Percentiles rank a stretch among this genome's conserved stretches.
phyloP scores from a whole-genome alignment of 2,797 vertebrate species.

The Tenualosa thibaudeaui region DNA sequence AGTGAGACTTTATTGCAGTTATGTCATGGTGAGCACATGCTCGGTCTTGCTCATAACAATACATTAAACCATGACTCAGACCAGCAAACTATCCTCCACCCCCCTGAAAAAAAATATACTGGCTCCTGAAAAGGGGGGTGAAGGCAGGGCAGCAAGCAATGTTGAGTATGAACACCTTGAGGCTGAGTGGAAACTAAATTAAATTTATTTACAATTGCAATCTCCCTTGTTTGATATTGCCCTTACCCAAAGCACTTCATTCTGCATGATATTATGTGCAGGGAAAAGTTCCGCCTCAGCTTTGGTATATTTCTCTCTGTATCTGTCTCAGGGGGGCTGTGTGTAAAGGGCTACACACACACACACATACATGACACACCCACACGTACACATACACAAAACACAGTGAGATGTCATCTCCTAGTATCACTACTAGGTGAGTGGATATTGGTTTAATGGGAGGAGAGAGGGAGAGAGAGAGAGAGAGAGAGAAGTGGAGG shows the following conservation, averaged over 20 bases:
- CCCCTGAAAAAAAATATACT: not conserved
- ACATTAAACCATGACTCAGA: not conserved
- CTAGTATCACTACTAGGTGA: not conserved
- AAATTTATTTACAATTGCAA: slow-evolving; percentile 7
- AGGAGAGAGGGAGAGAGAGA: not conserved
- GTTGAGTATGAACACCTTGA: not conserved
- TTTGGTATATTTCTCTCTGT: not conserved
- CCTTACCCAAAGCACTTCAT: not conserved
- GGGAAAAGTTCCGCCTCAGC: not conserved
- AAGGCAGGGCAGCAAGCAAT: not conserved
- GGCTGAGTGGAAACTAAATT: not conserved
- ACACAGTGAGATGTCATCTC: not conserved
- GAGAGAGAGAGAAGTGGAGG: not conserved
- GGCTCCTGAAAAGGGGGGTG: not conserved
- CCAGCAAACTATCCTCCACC: not conserved
- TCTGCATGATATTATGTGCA: not conserved
- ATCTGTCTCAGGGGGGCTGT: too few relatives aligned
- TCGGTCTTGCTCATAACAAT: not conserved
- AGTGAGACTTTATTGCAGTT: not conserved
- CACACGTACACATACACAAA: too few relatives aligned
- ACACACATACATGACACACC: too few relatives aligned
- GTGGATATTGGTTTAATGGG: not conserved
- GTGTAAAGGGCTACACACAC: too few relatives aligned
- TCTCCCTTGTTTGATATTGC: not conserved
- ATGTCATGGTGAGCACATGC: not conserved